Base-by-base conservation (phyloP, 2,888 invertebrate species). In the Trypoxylon attenuatum region DNA sequence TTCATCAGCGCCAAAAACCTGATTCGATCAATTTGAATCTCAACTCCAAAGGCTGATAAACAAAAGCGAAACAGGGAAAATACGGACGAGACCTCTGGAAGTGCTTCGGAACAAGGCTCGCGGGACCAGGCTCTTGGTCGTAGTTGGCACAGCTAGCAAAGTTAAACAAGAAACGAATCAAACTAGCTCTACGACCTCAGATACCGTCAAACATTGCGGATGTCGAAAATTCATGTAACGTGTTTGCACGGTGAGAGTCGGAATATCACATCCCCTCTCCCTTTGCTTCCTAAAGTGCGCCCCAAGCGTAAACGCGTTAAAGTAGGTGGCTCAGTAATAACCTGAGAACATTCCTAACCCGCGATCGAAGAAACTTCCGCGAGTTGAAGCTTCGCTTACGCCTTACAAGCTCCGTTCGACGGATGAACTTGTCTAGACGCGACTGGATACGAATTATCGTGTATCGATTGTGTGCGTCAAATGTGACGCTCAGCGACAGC, bases 311-410 rank as follows among this genome's bases (percentile, higher is more conserved):
- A 71, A 63, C 62, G 69, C 57, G 71, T 66, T 58, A 60, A 66
- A 74, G 68, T 66, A 66, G 62, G 25, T 51, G 59, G 23, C 68
- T 57, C 19, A 45, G 52, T 71, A 74, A 74, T 74, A 71, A 74
- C 56, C n/a, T n/a, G 41, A 8, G 43, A 42, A 38, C 55, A 43
- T 23, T 71, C 39, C 41, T 46, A 52, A 49, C 49, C 45, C 27
- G 50, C 62, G 71, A 74, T 65, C 55, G 23, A 45, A 45, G 58
- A 63, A 74, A 74, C 71, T 73, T 73, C 13, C 22, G 16, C 33
- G 56, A 58, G 55, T 59, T 51, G 25, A n/a, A 13, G 46, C 25
- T 18, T 10, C 58, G 64, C 42, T 60, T 68, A 5, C 41, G 29
- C 52, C 29, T 39, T 25, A 38, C 54, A 49, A n/a, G 5, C 33